Evolutionary conservation across 2,888 invertebrate species (phyloP).

Genomic region (Tiliacea aurago): DNA sequence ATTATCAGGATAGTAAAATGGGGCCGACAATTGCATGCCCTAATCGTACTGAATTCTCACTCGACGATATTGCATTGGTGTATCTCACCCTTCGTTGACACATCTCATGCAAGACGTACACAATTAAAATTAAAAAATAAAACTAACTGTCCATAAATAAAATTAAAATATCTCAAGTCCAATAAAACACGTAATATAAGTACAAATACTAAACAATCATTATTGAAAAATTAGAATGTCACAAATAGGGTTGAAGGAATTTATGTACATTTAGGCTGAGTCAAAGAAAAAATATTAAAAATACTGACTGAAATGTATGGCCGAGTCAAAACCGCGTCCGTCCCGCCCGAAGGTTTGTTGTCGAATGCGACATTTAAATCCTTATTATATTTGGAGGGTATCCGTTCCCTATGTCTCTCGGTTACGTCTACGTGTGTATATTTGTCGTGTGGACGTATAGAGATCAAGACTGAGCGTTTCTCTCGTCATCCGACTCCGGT

Average conservation of each 20-base stretch:
- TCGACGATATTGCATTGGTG: constrained; percentile 68
- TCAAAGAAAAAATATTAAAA: constrained; percentile 36
- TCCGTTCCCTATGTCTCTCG: constrained; percentile 67
- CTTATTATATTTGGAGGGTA: constrained; percentile 77
- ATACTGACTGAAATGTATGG: constrained; percentile 62
- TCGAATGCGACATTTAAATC: constrained; percentile 49
- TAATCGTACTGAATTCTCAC: constrained; percentile 54
- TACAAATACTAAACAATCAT: constrained; percentile 55
- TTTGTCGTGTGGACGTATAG: constrained; percentile 85
- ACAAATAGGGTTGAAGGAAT: constrained; percentile 28
- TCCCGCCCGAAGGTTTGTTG: constrained; percentile 28
- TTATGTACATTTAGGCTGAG: constrained; percentile 51
- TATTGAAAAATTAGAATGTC: constrained; percentile 44
- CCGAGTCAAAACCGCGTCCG: constrained; percentile 46
- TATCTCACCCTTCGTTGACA: constrained; percentile 37
- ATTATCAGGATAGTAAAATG: background rate
- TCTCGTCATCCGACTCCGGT: constrained; percentile 66
- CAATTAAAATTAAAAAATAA: constrained; percentile 50
- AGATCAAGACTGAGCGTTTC: constrained; percentile 82
- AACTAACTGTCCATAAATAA: constrained; percentile 41
- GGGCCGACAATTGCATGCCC: background rate
- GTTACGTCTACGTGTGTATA: constrained; percentile 71
- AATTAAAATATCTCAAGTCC: constrained; percentile 46
- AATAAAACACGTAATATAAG: constrained; percentile 47
- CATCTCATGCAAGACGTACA: constrained; percentile 34